Evolutionary conservation across 2,888 invertebrate species (phyloP).

Genomic region (Tachina grossa): DNA sequence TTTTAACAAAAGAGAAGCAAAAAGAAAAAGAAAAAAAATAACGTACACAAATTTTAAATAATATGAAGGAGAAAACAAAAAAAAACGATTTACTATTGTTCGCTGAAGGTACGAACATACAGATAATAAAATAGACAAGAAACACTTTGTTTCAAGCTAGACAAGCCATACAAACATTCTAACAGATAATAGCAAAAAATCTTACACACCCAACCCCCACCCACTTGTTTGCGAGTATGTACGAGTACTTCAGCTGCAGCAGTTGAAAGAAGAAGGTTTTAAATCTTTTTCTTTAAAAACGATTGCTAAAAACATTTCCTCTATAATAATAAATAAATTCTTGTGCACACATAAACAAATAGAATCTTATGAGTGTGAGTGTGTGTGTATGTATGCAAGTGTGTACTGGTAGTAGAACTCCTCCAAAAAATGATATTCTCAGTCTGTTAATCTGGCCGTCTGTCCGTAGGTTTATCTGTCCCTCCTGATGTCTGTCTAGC

Average conservation of each 20-base stretch:
- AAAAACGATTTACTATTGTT: conserved; percentile 57
- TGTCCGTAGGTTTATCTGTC: conserved; percentile 13
- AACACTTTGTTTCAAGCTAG: conserved; percentile 32
- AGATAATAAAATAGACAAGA: conserved; percentile 3
- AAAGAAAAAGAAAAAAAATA: conserved; percentile 3
- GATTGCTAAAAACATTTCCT: conserved; percentile 53
- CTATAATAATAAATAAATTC: conserved; percentile 51
- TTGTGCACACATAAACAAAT: background rate
- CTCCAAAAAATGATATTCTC: conserved; percentile 29
- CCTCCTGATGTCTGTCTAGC: conserved; percentile 21
- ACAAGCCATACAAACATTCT: conserved; percentile 25
- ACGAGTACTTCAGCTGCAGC: conserved; percentile 11
- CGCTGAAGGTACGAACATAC: conserved; percentile 40
- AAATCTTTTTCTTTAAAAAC: conserved; percentile 49
- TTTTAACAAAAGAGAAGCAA: conserved; percentile 25
- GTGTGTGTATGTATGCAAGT: background rate
- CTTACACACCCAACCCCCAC: conserved; percentile 60
- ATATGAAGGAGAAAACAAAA: background rate
- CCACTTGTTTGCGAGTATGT: conserved; percentile 40
- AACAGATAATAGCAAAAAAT: conserved; percentile 42
- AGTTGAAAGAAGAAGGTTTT: conserved; percentile 42
- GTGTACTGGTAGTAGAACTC: conserved; percentile 12
- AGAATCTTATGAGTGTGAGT: background rate
- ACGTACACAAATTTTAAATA: conserved; percentile 45
- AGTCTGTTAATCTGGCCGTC: background rate